These are phyloP conservation scores for Xiphias gladius DNA, from an alignment of 2,113 vertebrate species.

Conservation along the genomic window DNA sequence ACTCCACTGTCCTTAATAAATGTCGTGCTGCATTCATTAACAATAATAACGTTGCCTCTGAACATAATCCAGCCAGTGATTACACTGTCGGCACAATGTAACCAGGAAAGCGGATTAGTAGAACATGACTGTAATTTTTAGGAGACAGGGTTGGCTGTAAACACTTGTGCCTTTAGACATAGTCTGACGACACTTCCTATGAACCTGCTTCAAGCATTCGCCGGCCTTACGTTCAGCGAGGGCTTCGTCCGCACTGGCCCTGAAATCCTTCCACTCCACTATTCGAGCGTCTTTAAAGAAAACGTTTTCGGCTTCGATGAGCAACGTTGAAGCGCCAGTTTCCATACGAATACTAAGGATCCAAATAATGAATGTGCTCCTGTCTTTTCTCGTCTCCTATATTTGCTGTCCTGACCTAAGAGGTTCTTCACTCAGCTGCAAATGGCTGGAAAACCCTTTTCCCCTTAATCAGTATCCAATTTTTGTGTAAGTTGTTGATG, in stretches of 20 bases:
- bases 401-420: background rate
- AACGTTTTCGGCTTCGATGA: background rate
- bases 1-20: background rate
- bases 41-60: background rate
- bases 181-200: background rate
- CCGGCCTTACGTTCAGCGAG: background rate
- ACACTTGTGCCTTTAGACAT: background rate
- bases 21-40: background rate
- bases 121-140: too few species aligned
- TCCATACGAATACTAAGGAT: background rate
- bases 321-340: background rate
- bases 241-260: background rate
- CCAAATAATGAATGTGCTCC: background rate
- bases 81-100: background rate
- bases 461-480: slow-evolving; percentile 7
- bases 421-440: background rate
- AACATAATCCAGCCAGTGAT: background rate
- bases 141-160: background rate
- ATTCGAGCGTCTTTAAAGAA: background rate
- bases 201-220: background rate
- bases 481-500: background rate
- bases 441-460: slow-evolving; percentile 1
- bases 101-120: background rate
- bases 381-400: background rate
- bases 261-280: background rate